These are phyloP conservation scores for Cenopis cana DNA, from an alignment of 2,888 invertebrate species.

Conservation along the genomic window DNA sequence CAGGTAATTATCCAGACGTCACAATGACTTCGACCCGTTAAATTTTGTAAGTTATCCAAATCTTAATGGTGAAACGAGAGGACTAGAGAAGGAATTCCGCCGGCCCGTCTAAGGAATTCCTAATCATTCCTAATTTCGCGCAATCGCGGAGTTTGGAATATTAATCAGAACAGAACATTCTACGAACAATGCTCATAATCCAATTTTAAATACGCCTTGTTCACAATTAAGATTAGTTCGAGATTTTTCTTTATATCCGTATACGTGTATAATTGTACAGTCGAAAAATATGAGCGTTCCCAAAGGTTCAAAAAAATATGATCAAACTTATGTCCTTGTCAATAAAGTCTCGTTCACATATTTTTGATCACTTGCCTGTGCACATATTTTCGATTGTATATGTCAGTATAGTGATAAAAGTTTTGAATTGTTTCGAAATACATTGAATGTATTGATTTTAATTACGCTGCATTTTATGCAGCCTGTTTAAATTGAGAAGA, in stretches of 20 bases:
- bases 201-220: slow-evolving; percentile 3
- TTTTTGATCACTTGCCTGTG: no score
- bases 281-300: no score
- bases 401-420: no score
- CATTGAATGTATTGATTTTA: background rate
- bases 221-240: background rate
- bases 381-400: no score
- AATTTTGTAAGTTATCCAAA: slow-evolving; percentile 39
- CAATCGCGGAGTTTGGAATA: slow-evolving; percentile 26
- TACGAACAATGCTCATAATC: slow-evolving; percentile 14
- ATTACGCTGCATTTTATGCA: background rate
- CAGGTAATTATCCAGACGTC: slow-evolving; percentile 34
- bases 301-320: no score
- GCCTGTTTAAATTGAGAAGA: background rate
- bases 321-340: no score
- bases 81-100: slow-evolving; percentile 21
- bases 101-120: slow-evolving; percentile 19
- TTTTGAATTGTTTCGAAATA: no score
- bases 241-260: no score
- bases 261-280: no score
- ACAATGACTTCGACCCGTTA: slow-evolving; percentile 19
- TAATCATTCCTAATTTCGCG: slow-evolving; percentile 35
- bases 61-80: slow-evolving; percentile 28
- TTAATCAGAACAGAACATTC: slow-evolving; percentile 28
- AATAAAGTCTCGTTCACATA: no score